Evolutionary conservation across 2,113 vertebrate genomes (phyloP).

Genomic region (Psilopsiagon aymara): DNA sequence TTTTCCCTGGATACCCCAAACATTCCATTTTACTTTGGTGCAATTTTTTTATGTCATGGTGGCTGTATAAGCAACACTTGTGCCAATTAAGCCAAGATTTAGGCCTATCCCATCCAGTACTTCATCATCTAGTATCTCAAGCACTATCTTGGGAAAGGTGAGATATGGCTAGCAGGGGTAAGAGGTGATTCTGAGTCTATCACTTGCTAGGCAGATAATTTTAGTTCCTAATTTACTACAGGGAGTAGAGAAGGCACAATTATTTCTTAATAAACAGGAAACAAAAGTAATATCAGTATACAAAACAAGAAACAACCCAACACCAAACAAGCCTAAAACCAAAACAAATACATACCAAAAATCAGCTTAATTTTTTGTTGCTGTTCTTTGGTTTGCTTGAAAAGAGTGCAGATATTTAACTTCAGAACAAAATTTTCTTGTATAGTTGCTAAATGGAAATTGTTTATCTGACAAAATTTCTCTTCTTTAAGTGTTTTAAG

Average conservation of each 20-base stretch:
- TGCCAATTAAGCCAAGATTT: neutral
- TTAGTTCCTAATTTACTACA: neutral
- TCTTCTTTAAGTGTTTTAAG: neutral
- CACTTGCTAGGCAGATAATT: neutral
- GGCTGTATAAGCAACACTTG: neutral
- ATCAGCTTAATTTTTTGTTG: rapidly evolving
- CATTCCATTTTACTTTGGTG: neutral
- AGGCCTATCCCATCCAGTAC: rapidly evolving
- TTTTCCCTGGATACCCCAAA: rapidly evolving
- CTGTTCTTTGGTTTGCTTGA: neutral
- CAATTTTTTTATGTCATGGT: neutral
- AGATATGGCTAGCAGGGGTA: neutral
- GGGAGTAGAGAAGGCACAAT: neutral
- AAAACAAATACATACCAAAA: neutral
- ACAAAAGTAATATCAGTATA: neutral
- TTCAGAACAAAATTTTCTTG: neutral
- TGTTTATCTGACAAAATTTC: neutral
- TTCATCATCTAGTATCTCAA: neutral
- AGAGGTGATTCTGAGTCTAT: neutral
- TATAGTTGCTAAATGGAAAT: neutral
- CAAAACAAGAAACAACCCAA: neutral
- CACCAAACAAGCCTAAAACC: neutral
- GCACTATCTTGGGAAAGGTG: neutral
- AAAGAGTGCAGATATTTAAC: neutral
- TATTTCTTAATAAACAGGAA: neutral